These are phyloP conservation scores for Toxotes chatareus DNA, from an alignment of 2,113 vertebrate genomes.

Conservation along the genomic window DNA sequence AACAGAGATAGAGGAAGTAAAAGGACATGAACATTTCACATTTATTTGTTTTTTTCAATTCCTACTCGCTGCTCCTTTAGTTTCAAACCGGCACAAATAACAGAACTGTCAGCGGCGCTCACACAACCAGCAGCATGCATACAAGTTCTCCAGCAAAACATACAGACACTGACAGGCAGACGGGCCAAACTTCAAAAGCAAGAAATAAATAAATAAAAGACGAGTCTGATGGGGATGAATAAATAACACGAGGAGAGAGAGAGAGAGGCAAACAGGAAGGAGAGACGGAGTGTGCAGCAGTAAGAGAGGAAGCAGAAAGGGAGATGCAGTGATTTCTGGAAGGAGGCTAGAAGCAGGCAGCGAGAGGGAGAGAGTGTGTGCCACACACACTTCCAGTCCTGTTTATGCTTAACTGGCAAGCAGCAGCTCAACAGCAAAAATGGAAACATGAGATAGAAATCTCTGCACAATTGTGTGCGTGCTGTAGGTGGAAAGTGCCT, in stretches of 20 bases:
- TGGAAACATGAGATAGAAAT: slow-evolving; percentile 12
- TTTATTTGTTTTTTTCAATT: slow-evolving; percentile 62
- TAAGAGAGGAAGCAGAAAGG: slow-evolving; percentile 59
- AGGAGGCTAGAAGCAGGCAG: slow-evolving; percentile 55
- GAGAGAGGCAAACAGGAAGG: slow-evolving; percentile 70
- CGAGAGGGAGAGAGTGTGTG: neutral
- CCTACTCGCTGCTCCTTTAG: slow-evolving; percentile 38
- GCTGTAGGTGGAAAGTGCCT: slow-evolving; percentile 49
- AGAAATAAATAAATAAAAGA: slow-evolving; percentile 79
- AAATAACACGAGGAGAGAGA: slow-evolving; percentile 67
- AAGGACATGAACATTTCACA: slow-evolving; percentile 37
- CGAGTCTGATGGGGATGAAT: slow-evolving; percentile 72
- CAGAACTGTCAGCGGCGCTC: slow-evolving; percentile 49
- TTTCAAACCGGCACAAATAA: slow-evolving; percentile 21
- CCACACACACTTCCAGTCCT: slow-evolving; percentile 48
- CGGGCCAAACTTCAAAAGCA: slow-evolving; percentile 77
- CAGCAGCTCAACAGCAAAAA: neutral
- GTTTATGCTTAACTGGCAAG: slow-evolving; percentile 25
- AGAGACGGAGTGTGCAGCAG: slow-evolving; percentile 40
- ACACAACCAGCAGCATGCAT: slow-evolving; percentile 24
- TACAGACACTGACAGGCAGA: slow-evolving; percentile 68
- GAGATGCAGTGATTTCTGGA: slow-evolving; percentile 52
- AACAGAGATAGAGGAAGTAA: slow-evolving; percentile 62
- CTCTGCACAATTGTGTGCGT: neutral
- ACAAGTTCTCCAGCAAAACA: slow-evolving; percentile 56